A percentile compares a stretch with the other conserved stretches of the same genome.
These are phyloP conservation scores for Acronicta aceris DNA, from an alignment of 2,888 invertebrate species.

Conservation along the genomic window DNA sequence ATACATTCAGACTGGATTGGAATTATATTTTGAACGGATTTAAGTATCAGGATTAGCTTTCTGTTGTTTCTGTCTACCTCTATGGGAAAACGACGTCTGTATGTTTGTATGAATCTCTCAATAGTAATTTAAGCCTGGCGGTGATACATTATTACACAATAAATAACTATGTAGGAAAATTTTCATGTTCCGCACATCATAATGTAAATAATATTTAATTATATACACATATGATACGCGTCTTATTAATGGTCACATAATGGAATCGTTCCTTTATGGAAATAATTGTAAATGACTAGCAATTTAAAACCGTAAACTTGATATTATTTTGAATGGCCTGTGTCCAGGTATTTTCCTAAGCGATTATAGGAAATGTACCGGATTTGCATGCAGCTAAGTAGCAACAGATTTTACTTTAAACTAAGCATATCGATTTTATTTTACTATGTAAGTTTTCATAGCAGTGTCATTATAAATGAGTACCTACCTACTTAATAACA, in stretches of 20 bases:
- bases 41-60: too few relatives aligned
- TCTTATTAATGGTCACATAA: background rate
- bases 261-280: background rate
- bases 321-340: background rate
- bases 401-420: background rate
- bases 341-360: constrained; percentile 10
- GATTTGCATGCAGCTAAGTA: constrained; percentile 1
- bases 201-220: constrained; percentile 7
- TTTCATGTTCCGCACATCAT: constrained; percentile 1
- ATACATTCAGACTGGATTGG: too few relatives aligned
- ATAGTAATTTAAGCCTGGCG: too few relatives aligned
- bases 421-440: too few relatives aligned
- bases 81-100: too few relatives aligned
- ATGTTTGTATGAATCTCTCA: too few relatives aligned
- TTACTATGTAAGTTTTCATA: too few relatives aligned
- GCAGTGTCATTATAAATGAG: too few relatives aligned
- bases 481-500: too few relatives aligned
- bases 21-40: too few relatives aligned
- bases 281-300: constrained; percentile 3
- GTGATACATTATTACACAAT: background rate
- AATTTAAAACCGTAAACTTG: background rate
- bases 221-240: too few relatives aligned
- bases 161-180: constrained; percentile 15
- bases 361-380: background rate
- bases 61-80: too few relatives aligned